Percentiles rank a stretch among this genome's conserved stretches.
Conservation (phyloP, 2,113 vertebrate species). For the Callaeas wilsoni region DNA sequence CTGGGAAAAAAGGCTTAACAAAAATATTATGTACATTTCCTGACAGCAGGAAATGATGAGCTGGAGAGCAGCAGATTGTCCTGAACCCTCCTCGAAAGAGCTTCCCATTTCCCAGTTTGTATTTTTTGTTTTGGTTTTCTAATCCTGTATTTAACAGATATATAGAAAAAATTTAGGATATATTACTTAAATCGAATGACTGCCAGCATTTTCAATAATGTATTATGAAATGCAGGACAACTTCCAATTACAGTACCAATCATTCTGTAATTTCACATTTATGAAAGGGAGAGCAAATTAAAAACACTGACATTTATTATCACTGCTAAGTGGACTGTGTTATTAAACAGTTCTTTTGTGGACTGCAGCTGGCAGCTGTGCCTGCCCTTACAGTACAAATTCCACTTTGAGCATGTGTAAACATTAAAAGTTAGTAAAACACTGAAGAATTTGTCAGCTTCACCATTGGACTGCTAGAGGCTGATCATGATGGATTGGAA, state of each 20-base stretch:
- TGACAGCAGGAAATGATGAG: neutral
- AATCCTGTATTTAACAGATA: neutral
- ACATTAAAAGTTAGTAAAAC: neutral
- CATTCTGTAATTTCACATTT: neutral
- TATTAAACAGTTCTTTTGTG: neutral
- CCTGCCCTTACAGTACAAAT: neutral
- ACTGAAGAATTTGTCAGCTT: neutral
- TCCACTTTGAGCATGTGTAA: neutral
- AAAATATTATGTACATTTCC: neutral
- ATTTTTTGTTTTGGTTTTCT: neutral
- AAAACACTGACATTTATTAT: neutral
- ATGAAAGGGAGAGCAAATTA: neutral
- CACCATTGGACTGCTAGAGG: neutral
- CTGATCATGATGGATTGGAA: neutral
- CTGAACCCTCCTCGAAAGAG: neutral
- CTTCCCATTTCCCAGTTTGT: neutral
- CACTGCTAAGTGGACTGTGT: neutral
- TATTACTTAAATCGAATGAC: neutral
- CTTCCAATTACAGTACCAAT: neutral
- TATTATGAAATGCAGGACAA: neutral
- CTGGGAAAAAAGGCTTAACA: neutral
- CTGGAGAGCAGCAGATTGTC: neutral
- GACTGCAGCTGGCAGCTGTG: neutral
- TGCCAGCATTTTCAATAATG: accelerated
- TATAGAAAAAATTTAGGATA: neutral